Evolutionary conservation across 2,888 invertebrate species (phyloP).

Genomic region (Lordiphosa andalusiaca): DNA sequence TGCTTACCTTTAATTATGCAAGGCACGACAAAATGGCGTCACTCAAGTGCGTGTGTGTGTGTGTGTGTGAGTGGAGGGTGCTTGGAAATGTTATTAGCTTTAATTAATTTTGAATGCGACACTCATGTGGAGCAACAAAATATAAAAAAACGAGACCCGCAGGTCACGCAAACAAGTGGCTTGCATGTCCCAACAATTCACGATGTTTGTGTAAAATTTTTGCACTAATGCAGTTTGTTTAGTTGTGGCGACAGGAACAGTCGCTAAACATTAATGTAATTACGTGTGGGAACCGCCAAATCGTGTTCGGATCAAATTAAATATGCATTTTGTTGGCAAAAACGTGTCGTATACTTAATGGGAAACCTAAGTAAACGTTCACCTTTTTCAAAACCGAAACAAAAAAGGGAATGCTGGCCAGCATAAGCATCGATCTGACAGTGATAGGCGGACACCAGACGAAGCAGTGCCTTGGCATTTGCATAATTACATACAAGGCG

Average conservation of each 20-base stretch:
- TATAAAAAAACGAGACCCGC: slow-evolving; percentile 21
- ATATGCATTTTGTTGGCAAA: slow-evolving; percentile 34
- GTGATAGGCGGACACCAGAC: slow-evolving; percentile 39
- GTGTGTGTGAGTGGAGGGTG: slow-evolving; percentile 18
- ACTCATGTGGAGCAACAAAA: slow-evolving; percentile 6
- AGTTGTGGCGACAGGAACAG: slow-evolving; percentile 12
- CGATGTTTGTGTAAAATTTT: slow-evolving; percentile 20
- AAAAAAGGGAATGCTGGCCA: neutral
- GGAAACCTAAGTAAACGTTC: slow-evolving; percentile 47
- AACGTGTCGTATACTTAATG: slow-evolving; percentile 35
- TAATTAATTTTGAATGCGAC: slow-evolving; percentile 57
- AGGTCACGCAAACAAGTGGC: slow-evolving; percentile 13
- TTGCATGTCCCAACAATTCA: slow-evolving; percentile 16
- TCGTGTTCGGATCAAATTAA: slow-evolving; percentile 47
- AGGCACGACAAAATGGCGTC: slow-evolving; percentile 40
- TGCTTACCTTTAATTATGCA: slow-evolving; percentile 45
- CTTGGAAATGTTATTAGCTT: slow-evolving; percentile 49
- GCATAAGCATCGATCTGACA: slow-evolving; percentile 54
- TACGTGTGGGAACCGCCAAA: slow-evolving; percentile 21
- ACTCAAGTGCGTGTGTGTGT: slow-evolving; percentile 16
- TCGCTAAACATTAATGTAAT: slow-evolving; percentile 17
- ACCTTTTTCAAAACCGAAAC: slow-evolving; percentile 1
- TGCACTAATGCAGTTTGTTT: slow-evolving; percentile 31
- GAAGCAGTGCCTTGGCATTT: slow-evolving; percentile 44
- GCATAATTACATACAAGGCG: slow-evolving; percentile 55